A percentile compares a stretch with the other conserved stretches of the same genome.
phyloP scores from a whole-genome alignment of 2,797 vertebrate genomes.

The Pygocentrus nattereri region DNA sequence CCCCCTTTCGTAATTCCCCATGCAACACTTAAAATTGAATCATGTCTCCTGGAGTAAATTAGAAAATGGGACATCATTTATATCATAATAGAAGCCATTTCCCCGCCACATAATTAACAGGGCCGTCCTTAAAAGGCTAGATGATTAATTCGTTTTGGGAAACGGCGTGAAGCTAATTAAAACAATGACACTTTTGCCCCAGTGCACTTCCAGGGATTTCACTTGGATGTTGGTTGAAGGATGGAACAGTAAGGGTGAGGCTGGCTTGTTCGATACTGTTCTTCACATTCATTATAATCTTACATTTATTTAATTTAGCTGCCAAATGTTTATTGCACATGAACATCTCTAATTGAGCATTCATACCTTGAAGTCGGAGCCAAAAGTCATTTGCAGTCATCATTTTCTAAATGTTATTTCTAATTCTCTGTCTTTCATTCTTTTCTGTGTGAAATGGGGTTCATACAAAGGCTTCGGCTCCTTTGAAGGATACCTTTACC shows the following conservation, averaged over 20 bases:
- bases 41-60: constrained; percentile 45
- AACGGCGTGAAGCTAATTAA: constrained; percentile 58
- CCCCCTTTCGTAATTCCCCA: background rate
- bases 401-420: constrained; percentile 26
- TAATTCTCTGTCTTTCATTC: constrained; percentile 23
- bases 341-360: constrained; percentile 38
- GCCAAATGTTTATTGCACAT: constrained; percentile 42
- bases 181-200: constrained; percentile 57
- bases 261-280: constrained; percentile 33
- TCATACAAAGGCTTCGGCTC: background rate
- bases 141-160: constrained; percentile 63
- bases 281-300: constrained; percentile 45
- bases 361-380: constrained; percentile 31
- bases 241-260: constrained; percentile 20
- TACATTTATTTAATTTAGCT: constrained; percentile 43
- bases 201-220: constrained; percentile 47
- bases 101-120: constrained; percentile 60
- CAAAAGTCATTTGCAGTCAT: constrained; percentile 36
- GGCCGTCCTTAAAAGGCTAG: constrained; percentile 51
- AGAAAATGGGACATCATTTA: constrained; percentile 60
- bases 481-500: background rate
- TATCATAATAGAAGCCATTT: constrained; percentile 64
- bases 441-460: constrained; percentile 16
- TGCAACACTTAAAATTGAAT: constrained; percentile 35
- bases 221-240: constrained; percentile 44